Evolutionary conservation across 2,797 vertebrate genomes (phyloP).

Genomic region (Morelia viridis): DNA sequence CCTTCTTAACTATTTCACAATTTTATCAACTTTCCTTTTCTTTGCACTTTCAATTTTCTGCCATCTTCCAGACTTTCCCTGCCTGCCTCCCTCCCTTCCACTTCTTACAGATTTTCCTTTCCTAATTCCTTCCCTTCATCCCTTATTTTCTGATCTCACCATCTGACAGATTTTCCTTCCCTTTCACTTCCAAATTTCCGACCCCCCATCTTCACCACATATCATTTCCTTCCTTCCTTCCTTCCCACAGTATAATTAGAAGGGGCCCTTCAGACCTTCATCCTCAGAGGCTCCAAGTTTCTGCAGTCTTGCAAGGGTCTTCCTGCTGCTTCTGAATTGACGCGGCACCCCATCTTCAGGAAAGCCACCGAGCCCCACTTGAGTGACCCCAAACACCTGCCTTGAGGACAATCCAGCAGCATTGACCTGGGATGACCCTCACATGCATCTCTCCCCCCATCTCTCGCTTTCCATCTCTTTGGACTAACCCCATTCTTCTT

Average conservation of each 20-base stretch:
- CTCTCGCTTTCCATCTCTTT: not conserved
- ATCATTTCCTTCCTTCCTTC: not conserved
- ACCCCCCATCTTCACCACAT: not conserved
- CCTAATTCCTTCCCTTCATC: no score
- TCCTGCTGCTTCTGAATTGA: not conserved
- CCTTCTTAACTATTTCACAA: not conserved
- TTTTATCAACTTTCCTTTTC: no score
- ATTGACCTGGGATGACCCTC: conserved; percentile 44
- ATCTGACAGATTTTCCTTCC: not conserved
- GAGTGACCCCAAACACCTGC: not conserved
- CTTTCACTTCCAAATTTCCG: no score
- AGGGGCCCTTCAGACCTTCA: not conserved
- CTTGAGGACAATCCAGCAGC: not conserved
- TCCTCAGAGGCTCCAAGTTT: not conserved
- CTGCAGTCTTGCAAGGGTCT: not conserved
- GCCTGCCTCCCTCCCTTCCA: no score
- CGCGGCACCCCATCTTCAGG: not conserved
- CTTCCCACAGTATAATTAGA: not conserved
- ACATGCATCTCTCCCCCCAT: not conserved
- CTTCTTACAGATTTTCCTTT: not conserved
- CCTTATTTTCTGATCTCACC: not conserved
- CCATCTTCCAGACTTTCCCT: no score
- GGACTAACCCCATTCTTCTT: not conserved
- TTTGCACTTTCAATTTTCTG: not conserved
- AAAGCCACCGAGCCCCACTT: not conserved